Percentiles rank a stretch among this genome's conserved stretches.
Conservation (phyloP, 2,113 vertebrate genomes). For the Pseudorectes ferrugineus region DNA sequence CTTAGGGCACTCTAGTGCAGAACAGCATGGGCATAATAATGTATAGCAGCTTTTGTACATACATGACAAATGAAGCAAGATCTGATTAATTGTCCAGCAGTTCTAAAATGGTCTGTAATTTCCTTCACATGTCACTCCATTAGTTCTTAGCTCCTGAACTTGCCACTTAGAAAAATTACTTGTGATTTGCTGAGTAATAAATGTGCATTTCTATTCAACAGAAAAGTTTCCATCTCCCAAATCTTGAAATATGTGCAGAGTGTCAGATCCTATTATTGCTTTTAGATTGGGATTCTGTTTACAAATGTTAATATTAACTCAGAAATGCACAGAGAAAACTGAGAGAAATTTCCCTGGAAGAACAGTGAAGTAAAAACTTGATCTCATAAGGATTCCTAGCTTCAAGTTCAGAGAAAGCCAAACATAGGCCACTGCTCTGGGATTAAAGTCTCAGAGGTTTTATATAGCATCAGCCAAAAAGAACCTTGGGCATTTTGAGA, state of each 20-base stretch:
- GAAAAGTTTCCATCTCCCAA: not conserved
- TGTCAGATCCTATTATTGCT: not conserved
- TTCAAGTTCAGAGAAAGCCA: not conserved
- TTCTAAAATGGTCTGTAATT: constrained; percentile 13
- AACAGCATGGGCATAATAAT: not conserved
- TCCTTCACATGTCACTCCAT: constrained; percentile 34
- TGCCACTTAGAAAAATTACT: constrained; percentile 33
- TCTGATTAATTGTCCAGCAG: constrained; percentile 28
- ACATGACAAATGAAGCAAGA: constrained; percentile 43
- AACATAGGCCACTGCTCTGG: not conserved
- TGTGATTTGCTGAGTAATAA: constrained; percentile 1
- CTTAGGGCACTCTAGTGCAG: not conserved
- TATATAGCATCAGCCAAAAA: not conserved
- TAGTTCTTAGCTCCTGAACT: constrained; percentile 13
- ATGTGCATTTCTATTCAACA: not conserved
- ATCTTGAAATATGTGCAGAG: not conserved
- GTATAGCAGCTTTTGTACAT: constrained; percentile 1
- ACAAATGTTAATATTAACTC: not conserved
- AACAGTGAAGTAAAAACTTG: not conserved
- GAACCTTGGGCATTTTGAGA: not conserved
- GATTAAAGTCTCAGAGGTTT: not conserved
- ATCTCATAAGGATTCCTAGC: not conserved
- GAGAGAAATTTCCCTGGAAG: not conserved
- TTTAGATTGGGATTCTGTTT: not conserved
- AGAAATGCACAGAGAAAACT: not conserved